phyloP scores from a whole-genome alignment of 2,113 vertebrate genomes.

The Hydrolagus affinis region DNA sequence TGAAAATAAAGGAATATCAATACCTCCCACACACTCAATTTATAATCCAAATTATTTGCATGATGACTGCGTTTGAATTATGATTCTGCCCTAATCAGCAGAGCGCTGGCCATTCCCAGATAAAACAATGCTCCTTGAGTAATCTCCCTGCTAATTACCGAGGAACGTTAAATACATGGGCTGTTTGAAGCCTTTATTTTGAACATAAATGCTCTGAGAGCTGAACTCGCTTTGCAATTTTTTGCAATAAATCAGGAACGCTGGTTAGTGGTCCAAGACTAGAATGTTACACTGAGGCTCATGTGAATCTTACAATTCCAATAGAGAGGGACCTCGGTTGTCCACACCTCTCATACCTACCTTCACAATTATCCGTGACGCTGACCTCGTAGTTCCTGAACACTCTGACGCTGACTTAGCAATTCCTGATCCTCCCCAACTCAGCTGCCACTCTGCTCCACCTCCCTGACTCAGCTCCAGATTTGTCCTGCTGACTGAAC shows the following conservation, averaged over 20 bases:
- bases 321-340: too few relatives aligned
- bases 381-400: too few relatives aligned
- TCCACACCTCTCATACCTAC: too few relatives aligned
- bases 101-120: not conserved
- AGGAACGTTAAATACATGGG: not conserved
- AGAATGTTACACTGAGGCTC: too few relatives aligned
- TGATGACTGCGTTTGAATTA: conserved; percentile 44
- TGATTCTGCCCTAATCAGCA: not conserved
- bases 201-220: not conserved
- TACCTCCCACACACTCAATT: conserved; percentile 42
- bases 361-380: too few relatives aligned
- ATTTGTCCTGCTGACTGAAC: too few relatives aligned
- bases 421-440: too few relatives aligned
- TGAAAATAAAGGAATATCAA: conserved; percentile 44
- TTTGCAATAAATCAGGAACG: not conserved
- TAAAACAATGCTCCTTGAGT: not conserved
- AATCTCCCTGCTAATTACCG: not conserved
- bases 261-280: not conserved
- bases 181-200: not conserved
- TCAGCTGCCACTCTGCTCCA: too few relatives aligned
- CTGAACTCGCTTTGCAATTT: not conserved
- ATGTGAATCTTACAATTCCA: too few relatives aligned
- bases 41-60: conserved; percentile 41
- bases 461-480: too few relatives aligned
- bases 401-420: too few relatives aligned